These are phyloP conservation scores for Machaerirhynchus nigripectus DNA, from an alignment of 2,113 vertebrate genomes.

Conservation along the genomic window DNA sequence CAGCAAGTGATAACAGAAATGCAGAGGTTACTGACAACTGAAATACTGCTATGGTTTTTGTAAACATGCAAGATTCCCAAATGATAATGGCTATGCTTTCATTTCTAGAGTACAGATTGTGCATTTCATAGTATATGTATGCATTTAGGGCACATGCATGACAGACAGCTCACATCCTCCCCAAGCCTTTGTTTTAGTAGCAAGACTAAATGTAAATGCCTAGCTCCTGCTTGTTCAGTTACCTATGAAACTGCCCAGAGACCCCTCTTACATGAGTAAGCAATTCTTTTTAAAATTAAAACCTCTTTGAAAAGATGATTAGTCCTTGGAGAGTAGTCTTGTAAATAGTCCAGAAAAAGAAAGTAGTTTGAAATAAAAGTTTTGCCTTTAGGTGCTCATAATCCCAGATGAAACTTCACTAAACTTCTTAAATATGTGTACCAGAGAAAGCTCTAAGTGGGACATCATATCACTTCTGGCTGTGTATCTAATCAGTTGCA, in stretches of 20 bases:
- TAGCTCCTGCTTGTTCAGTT: neutral
- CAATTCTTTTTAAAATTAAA: neutral
- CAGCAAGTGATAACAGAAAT: neutral
- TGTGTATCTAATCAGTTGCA: neutral
- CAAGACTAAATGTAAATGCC: neutral
- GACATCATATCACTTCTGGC: neutral
- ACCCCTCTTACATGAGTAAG: neutral
- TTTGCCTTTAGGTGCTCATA: neutral
- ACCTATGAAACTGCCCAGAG: neutral
- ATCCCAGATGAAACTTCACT: neutral
- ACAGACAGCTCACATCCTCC: neutral
- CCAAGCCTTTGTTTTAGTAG: neutral
- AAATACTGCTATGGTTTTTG: neutral
- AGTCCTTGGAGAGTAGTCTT: neutral
- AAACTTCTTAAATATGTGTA: neutral
- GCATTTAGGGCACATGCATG: neutral
- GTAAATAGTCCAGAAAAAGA: neutral
- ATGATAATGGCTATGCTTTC: neutral
- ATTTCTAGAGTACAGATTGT: neutral
- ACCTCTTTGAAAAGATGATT: neutral
- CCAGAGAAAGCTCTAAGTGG: neutral
- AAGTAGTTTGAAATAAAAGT: neutral
- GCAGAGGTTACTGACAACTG: neutral
- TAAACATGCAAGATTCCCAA: neutral
- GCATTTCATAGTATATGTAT: neutral